Evolutionary conservation across 1,140 invertebrate species (phyloP), one percentile per base, ranked within the genome.

Genomic region (Drosophila orosa): DNA sequence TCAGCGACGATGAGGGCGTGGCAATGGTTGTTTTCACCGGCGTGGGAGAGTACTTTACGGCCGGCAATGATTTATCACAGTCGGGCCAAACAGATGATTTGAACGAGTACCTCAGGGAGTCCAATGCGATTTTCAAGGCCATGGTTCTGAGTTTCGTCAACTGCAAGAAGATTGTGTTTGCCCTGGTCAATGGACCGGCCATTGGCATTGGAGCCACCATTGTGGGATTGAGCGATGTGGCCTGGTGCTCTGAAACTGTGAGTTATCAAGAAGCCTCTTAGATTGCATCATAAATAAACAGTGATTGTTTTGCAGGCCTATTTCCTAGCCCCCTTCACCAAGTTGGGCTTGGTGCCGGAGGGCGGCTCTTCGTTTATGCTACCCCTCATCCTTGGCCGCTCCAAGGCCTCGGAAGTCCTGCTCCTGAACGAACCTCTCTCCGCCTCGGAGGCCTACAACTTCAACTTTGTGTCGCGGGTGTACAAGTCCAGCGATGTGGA

Each of bases 101-200:
- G 3, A 58, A 74, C 7, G 44, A 35, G 0, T 60, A 45, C 22
- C 9, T 90, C 1, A 69, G 69, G 10, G 25, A 75, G 4, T 12
- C 44, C 5, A 87, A 81, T 27, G 58, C 33, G 8, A 60, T 52
- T 12, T 89, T 92, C 55, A 85, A 93, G 57, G 95, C 94, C 56
- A 92, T 95, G 56, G 97, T 97, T 90, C 93, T 98, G 17, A 92
- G 96, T 1, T 95, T 98, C 65, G 98, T 99, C 63, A 94, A 95
- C 74, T 98, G 97, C 92, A 96, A 97, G 0, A 99, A 99, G 92
- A 93, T 98, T 31, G 92, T 99, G 27, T 93, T 99, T 66, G 96
- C 95, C 29, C 92, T 98, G 59, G 95, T 99, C 1, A 99, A 99
- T 94, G 98, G 98, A 31, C 98, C 97, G 52, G 97, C 98, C 8